Evolutionary conservation across 1,140 invertebrate species (phyloP).

Genomic region (Bombus haemorrhoidalis): DNA sequence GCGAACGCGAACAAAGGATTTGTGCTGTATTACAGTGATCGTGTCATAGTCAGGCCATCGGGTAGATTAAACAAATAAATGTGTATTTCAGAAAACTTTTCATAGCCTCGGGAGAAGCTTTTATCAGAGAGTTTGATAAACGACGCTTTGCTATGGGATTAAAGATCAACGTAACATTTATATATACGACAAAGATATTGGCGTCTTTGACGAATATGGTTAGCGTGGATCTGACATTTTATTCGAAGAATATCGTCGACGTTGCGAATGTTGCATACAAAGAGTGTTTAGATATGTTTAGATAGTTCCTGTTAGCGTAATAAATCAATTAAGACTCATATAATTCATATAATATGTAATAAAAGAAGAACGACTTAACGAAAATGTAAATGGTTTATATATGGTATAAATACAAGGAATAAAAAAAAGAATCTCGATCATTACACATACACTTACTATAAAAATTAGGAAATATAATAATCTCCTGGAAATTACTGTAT

Average conservation of each 20-base stretch:
- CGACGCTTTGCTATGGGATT: slow-evolving; percentile 69
- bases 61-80: slow-evolving; percentile 83
- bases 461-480: no score
- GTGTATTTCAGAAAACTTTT: slow-evolving; percentile 87
- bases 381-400: no score
- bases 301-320: slow-evolving; percentile 29
- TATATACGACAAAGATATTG: background rate
- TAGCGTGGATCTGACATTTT: slow-evolving; percentile 1
- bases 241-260: background rate
- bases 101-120: slow-evolving; percentile 85
- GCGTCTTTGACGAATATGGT: slow-evolving; percentile 4
- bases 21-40: slow-evolving; percentile 90
- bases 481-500: no score
- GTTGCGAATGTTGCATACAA: slow-evolving; percentile 34
- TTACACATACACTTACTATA: background rate
- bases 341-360: background rate
- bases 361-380: background rate
- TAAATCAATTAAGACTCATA: background rate
- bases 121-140: slow-evolving; percentile 87
- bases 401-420: background rate
- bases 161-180: slow-evolving; percentile 1
- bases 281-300: slow-evolving; percentile 6
- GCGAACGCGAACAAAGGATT: slow-evolving; percentile 84
- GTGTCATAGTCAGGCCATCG: slow-evolving; percentile 85
- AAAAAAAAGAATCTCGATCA: background rate